Evolutionary conservation across 2,888 invertebrate species (phyloP).

Genomic region (Catocala fraxini): DNA sequence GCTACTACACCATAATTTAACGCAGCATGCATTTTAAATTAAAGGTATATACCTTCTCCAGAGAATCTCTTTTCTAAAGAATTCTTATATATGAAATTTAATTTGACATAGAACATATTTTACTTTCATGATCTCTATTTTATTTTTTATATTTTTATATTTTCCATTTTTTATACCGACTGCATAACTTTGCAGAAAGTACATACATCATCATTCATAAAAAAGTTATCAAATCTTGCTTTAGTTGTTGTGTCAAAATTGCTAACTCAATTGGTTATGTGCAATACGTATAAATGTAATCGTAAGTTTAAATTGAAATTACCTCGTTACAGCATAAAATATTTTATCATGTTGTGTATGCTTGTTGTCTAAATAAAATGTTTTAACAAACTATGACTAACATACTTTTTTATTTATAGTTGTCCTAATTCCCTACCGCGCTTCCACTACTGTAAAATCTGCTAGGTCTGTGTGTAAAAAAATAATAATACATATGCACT

Average conservation of each 20-base stretch:
- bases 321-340: slow-evolving; percentile 47
- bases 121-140: background rate
- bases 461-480: too few relatives aligned
- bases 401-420: background rate
- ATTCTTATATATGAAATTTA: too few relatives aligned
- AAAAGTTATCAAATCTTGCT: slow-evolving; percentile 4
- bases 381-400: slow-evolving; percentile 16
- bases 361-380: slow-evolving; percentile 55
- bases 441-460: too few relatives aligned
- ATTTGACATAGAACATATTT: too few relatives aligned
- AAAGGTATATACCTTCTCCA: too few relatives aligned
- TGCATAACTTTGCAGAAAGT: background rate
- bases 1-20: too few relatives aligned
- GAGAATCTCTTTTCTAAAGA: too few relatives aligned
- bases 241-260: slow-evolving; percentile 8
- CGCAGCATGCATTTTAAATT: too few relatives aligned
- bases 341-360: slow-evolving; percentile 54
- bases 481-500: too few relatives aligned
- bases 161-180: background rate
- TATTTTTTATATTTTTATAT: background rate
- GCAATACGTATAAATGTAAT: slow-evolving; percentile 24
- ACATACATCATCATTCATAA: background rate
- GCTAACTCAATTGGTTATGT: slow-evolving; percentile 12
- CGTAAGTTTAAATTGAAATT: slow-evolving; percentile 34
- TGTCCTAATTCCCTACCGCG: background rate